Conservation (phyloP, 2,797 vertebrate genomes). For the Eutrigla gurnardus region DNA sequence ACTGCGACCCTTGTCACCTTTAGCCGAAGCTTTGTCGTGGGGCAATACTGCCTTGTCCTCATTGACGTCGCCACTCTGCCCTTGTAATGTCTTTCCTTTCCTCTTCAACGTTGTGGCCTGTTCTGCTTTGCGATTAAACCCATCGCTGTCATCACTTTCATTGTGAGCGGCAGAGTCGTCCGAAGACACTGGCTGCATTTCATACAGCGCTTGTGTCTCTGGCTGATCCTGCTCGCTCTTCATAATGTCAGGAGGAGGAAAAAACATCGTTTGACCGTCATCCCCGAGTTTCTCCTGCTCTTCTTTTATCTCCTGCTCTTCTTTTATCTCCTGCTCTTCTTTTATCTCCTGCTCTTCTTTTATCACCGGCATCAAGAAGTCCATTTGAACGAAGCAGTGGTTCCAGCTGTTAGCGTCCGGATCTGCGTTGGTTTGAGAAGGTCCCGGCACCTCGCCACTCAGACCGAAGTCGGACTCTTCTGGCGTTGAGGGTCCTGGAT, state of each 20-base stretch:
- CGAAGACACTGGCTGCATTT: slow-evolving; percentile 15
- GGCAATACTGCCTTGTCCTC: background rate
- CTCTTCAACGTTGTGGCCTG: background rate
- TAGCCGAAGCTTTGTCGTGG: slow-evolving; percentile 5
- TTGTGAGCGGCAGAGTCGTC: slow-evolving; percentile 20
- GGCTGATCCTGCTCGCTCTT: slow-evolving; percentile 25
- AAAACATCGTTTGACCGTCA: slow-evolving; percentile 2
- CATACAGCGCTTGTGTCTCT: background rate
- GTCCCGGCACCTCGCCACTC: slow-evolving; percentile 16
- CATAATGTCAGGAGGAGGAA: slow-evolving; percentile 14
- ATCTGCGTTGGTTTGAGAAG: slow-evolving; percentile 10
- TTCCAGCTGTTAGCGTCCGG: slow-evolving; percentile 10
- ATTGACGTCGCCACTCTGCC: background rate
- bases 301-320: slow-evolving; percentile 40
- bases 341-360: slow-evolving; percentile 52
- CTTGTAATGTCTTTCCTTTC: background rate
- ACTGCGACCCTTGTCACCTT: slow-evolving; percentile 35
- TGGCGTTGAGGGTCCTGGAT: slow-evolving; percentile 1
- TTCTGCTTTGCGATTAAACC: slow-evolving; percentile 5
- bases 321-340: slow-evolving; percentile 34
- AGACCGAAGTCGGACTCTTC: background rate
- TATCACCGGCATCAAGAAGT: slow-evolving; percentile 23
- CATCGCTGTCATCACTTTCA: slow-evolving; percentile 4
- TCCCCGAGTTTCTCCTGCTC: slow-evolving; percentile 37
- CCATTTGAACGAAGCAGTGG: slow-evolving; percentile 11